Conservation (phyloP, 1,140 invertebrate genomes). For the Drosophila persimilis region DNA sequence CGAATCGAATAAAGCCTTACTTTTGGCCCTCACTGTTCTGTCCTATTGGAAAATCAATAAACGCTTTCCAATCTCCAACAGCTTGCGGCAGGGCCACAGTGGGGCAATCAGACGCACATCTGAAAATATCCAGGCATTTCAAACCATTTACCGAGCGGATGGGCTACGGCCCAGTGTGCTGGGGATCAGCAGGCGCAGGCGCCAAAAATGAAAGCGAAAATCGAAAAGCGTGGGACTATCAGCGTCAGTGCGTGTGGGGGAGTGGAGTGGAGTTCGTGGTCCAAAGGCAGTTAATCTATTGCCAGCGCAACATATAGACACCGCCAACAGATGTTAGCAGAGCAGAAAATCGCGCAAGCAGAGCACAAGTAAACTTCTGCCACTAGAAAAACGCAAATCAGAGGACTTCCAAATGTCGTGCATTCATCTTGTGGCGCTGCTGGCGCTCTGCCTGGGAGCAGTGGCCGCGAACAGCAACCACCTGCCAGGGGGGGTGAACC, state of each 20-base stretch:
- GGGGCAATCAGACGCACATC: neutral
- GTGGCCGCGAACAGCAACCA: constrained; percentile 52
- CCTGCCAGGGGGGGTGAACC: constrained; percentile 65
- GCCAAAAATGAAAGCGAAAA: constrained; percentile 71
- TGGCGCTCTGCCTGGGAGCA: constrained; percentile 34
- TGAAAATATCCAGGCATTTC: neutral
- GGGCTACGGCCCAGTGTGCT: constrained; percentile 39
- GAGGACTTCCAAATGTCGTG: constrained; percentile 40
- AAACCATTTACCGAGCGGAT: neutral
- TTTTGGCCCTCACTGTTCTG: constrained; percentile 20
- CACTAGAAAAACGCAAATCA: constrained; percentile 14
- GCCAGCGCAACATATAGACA: constrained; percentile 79
- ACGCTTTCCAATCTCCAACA: constrained; percentile 31
- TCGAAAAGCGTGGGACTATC: constrained; percentile 63
- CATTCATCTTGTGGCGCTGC: constrained; percentile 37
- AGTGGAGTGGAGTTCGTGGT: neutral
- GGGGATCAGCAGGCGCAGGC: constrained; percentile 49
- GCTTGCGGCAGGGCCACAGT: constrained; percentile 47
- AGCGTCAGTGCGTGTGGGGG: constrained; percentile 14
- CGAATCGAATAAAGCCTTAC: constrained; percentile 11
- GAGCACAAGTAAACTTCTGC: constrained; percentile 12
- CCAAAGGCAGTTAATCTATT: constrained; percentile 68
- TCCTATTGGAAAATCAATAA: constrained; percentile 65
- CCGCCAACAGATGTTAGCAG: constrained; percentile 75
- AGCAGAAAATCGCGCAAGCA: constrained; percentile 49